Base-by-base conservation (phyloP, 2,113 vertebrate genomes). In the Hippocampus mohnikei region DNA sequence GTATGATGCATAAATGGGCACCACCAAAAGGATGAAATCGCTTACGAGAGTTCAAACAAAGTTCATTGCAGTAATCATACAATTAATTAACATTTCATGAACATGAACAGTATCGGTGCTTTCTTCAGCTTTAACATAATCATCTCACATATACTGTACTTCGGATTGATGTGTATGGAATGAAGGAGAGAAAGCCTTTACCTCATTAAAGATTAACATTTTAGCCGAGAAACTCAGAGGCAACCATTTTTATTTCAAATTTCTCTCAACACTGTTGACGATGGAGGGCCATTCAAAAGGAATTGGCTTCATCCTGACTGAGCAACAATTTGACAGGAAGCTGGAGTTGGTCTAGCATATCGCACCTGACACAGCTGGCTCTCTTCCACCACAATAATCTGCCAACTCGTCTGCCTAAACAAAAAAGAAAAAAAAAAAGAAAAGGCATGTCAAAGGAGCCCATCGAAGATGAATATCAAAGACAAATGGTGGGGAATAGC, bases 301-400 rank as follows among this genome's bases (percentile, higher is more conserved):
- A 85, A 85, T 72, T 18, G 80, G 59, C 79, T 68, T 3, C 74
- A 83, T 73, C 79, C 70, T 64, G 84, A 87, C 46, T 79, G 84
- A 78, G 81, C 85, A 82, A 74, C 71, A 58, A 69, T 84, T 76
- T 85, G 81, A 83, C 76, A 81, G 70, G 66, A 52, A 71, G 72
- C 74, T 70, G 71, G 69, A 79, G 84, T 75, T 76, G 77, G 74
- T 71, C 81, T 62, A 74, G 81, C 75, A 25, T 71, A 56, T 21
- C 46, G 21, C 84, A 90, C 87, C 87, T 85, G 84, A 78, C 69
- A 64, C 78, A 79, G 84, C 85, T 81, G 82, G 77, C 82, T 77
- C 70, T 76, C 46, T 15, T 80, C 81, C 81, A 46, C 58, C 1
- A 67, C 74, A 74, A 72, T 68, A 80, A 65, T 73, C 66, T 70